Evolutionary conservation across 2,888 invertebrate species (phyloP).

Genomic region (Lacanobia wlatinum): DNA sequence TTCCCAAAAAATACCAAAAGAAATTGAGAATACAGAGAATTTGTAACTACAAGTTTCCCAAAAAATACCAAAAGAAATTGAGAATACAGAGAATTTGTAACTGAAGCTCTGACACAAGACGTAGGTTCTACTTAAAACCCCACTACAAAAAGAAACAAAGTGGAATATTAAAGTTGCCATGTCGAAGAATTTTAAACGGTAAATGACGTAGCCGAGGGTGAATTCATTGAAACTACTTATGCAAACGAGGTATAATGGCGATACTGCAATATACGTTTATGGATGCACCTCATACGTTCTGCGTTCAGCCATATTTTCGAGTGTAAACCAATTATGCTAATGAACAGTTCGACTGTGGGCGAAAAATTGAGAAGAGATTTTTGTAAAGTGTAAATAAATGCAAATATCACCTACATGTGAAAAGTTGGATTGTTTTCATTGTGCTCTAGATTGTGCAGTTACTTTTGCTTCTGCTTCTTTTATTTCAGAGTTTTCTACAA

Average conservation of each 20-base stretch:
- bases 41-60: background rate
- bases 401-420: slow-evolving; percentile 15
- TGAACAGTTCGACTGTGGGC: slow-evolving; percentile 54
- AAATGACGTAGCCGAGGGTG: slow-evolving; percentile 62
- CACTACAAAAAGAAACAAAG: slow-evolving; percentile 48
- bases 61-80: background rate
- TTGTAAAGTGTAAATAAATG: slow-evolving; percentile 42
- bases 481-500: background rate
- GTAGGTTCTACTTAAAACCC: slow-evolving; percentile 5
- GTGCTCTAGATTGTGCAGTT: background rate
- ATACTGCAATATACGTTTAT: slow-evolving; percentile 68
- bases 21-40: background rate
- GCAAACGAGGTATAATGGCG: slow-evolving; percentile 79
- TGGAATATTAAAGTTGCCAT: slow-evolving; percentile 45
- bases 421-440: slow-evolving; percentile 12
- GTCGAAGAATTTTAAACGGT: slow-evolving; percentile 51
- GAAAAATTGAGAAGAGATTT: slow-evolving; percentile 53
- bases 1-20: background rate
- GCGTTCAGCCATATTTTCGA: slow-evolving; percentile 43
- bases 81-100: background rate
- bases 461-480: background rate
- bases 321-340: slow-evolving; percentile 61
- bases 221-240: slow-evolving; percentile 76
- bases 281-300: slow-evolving; percentile 50
- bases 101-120: background rate